A percentile compares a stretch with the other conserved stretches of the same genome.
phyloP scores from a whole-genome alignment of 2,113 vertebrate genomes.

The Percopsis transmontana region DNA sequence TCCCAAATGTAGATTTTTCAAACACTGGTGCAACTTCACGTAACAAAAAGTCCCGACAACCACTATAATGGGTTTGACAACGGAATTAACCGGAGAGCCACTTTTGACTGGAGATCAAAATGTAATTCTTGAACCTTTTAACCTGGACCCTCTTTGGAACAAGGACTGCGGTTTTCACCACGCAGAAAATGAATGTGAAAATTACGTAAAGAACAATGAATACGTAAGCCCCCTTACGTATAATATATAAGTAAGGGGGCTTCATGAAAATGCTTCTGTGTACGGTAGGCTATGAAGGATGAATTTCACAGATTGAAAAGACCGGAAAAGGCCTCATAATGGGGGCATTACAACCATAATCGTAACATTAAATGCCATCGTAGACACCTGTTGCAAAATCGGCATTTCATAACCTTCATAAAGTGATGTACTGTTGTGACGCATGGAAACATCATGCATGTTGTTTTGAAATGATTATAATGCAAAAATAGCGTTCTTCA shows the following conservation, averaged over 20 bases:
- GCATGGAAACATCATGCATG: neutral
- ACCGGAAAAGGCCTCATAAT: neutral
- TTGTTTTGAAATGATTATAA: neutral
- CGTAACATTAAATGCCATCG: too few relatives aligned
- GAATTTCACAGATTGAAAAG: neutral
- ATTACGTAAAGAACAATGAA: slow-evolving; percentile 9
- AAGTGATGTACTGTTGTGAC: neutral
- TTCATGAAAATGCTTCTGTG: neutral
- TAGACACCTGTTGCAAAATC: too few relatives aligned
- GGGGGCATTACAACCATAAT: neutral
- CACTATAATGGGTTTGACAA: neutral
- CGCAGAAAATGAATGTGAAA: neutral
- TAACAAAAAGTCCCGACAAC: neutral
- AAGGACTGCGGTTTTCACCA: neutral
- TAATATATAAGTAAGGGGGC: too few relatives aligned
- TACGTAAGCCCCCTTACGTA: too few relatives aligned
- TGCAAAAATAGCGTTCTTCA: neutral
- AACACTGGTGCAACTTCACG: neutral
- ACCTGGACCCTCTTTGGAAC: neutral
- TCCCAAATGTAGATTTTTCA: neutral
- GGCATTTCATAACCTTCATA: too few relatives aligned
- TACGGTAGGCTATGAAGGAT: neutral
- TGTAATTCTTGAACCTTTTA: neutral
- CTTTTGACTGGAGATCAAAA: neutral
- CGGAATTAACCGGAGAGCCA: neutral